Percentiles rank a stretch among this genome's conserved stretches.
Conservation (phyloP, 2,888 invertebrate genomes). For the Acleris holmiana region DNA sequence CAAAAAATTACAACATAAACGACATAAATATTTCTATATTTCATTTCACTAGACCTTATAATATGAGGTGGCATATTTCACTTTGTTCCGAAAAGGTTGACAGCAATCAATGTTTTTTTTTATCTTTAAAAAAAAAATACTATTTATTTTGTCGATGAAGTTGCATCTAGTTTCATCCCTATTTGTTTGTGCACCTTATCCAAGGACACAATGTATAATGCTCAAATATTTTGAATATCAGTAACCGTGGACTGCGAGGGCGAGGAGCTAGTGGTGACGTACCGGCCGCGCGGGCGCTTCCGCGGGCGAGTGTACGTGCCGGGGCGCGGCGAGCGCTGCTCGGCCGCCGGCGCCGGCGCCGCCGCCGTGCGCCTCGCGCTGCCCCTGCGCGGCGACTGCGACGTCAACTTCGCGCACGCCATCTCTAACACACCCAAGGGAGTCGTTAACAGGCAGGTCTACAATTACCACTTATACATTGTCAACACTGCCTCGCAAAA, state of each 20-base stretch:
- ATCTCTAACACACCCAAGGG: constrained; percentile 73
- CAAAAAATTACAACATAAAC: too few species aligned
- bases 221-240: constrained; percentile 57
- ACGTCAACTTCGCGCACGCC: constrained; percentile 83
- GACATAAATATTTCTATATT: too few species aligned
- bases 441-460: constrained; percentile 74
- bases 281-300: constrained; percentile 85
- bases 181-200: too few species aligned
- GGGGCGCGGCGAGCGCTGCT: constrained; percentile 90
- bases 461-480: background rate
- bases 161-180: too few species aligned
- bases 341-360: constrained; percentile 75
- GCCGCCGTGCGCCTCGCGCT: constrained; percentile 82
- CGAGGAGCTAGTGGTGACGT: constrained; percentile 87
- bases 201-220: too few species aligned
- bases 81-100: too few species aligned
- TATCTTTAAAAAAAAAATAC: too few species aligned
- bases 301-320: constrained; percentile 92
- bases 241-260: constrained; percentile 92
- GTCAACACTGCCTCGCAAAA: too few species aligned
- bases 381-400: constrained; percentile 84
- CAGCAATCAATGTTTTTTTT: too few species aligned
- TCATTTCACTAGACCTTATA: too few species aligned
- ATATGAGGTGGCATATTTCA: too few species aligned
- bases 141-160: too few species aligned